Percentiles rank a stretch among this genome's conserved stretches.
Conservation (phyloP, 2,797 vertebrate species). For the Phoebastria nigripes region DNA sequence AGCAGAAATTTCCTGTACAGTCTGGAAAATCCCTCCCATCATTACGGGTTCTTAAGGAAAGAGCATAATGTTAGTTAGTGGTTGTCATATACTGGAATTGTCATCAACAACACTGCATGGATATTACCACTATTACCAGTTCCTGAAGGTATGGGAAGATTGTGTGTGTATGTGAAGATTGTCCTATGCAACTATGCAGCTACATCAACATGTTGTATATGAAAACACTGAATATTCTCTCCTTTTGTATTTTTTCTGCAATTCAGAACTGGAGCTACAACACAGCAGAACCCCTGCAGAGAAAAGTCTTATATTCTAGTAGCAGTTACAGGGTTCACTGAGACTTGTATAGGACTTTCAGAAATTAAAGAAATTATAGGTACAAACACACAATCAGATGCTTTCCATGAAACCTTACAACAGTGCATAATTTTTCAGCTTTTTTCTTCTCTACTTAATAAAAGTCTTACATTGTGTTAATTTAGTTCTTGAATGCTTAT, state of each 20-base stretch:
- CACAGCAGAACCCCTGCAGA: background rate
- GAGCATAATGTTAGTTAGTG: background rate
- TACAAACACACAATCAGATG: background rate
- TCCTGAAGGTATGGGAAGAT: background rate
- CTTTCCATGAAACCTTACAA: background rate
- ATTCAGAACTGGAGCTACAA: background rate
- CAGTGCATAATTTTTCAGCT: background rate
- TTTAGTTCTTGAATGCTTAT: background rate
- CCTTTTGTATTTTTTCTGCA: background rate
- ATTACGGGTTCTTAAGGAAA: background rate
- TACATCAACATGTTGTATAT: background rate
- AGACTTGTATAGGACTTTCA: background rate
- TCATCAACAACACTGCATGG: background rate
- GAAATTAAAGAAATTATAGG: background rate
- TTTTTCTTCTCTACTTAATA: background rate
- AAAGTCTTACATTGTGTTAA: background rate
- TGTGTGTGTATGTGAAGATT: background rate
- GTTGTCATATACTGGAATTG: background rate
- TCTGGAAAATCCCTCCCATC: background rate
- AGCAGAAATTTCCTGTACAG: background rate
- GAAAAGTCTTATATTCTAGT: background rate
- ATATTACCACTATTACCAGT: background rate
- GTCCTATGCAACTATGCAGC: background rate
- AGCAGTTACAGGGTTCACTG: background rate
- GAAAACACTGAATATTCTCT: background rate